phyloP scores from a whole-genome alignment of 2,113 vertebrate genomes.

The Syngnathus scovelli region DNA sequence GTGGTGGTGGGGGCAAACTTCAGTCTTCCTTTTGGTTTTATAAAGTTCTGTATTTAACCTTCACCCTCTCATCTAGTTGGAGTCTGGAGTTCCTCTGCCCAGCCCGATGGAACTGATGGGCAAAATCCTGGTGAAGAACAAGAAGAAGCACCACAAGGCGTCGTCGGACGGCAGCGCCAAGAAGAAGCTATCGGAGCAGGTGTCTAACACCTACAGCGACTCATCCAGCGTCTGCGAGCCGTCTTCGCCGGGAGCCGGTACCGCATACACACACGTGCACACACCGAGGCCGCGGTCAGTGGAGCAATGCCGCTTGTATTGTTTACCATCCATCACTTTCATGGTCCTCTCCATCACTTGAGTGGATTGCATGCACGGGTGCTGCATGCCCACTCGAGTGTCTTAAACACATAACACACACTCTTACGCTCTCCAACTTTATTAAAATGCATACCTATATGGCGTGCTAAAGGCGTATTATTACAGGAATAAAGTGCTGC shows the following conservation, averaged over 20 bases:
- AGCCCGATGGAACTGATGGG: conserved; percentile 94
- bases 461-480: background rate
- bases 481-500: background rate
- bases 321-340: conserved; percentile 60
- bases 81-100: conserved; percentile 83
- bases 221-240: conserved; percentile 90
- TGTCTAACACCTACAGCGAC: conserved; percentile 89
- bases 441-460: background rate
- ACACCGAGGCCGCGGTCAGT: background rate
- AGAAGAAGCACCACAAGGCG: conserved; percentile 93
- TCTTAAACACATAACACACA: conserved; percentile 19
- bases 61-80: conserved; percentile 70
- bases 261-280: background rate
- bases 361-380: conserved; percentile 24
- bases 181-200: conserved; percentile 91
- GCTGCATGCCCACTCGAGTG: conserved; percentile 25
- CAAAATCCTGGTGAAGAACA: conserved; percentile 98
- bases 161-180: conserved; percentile 77
- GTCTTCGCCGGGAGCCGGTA: conserved; percentile 90
- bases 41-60: too few relatives aligned
- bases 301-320: conserved; percentile 20
- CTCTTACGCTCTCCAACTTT: too few relatives aligned
- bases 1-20: too few relatives aligned
- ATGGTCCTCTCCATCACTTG: conserved; percentile 52
- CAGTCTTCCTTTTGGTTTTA: too few relatives aligned